Conservation (phyloP, 37 sponge, comb jelly and placozoan genomes). For the Ianthella basta region DNA sequence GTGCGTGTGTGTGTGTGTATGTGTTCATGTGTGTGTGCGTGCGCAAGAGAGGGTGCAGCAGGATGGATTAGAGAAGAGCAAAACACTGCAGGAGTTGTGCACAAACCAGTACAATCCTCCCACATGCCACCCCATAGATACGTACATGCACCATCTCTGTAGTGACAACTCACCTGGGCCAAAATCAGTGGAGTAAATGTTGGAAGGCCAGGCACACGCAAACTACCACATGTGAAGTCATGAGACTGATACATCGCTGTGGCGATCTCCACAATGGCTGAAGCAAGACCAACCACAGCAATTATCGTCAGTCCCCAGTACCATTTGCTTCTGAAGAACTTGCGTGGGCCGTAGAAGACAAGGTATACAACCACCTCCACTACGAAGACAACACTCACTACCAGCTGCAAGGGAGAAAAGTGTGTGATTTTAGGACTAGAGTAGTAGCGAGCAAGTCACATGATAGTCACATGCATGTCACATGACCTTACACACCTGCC, state of each 20-base stretch:
- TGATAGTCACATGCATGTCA: constrained; percentile 10
- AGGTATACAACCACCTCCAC: constrained; percentile 43
- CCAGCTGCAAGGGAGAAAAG: not conserved
- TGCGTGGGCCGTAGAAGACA: constrained; percentile 2
- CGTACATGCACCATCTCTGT: not conserved
- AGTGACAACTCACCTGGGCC: not conserved
- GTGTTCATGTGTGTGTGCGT: no score
- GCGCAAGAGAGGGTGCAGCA: no score
- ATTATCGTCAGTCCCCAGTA: constrained; percentile 48
- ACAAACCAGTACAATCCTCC: no score
- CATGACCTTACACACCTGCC: constrained; percentile 30
- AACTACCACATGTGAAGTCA: not conserved
- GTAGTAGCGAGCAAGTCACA: not conserved
- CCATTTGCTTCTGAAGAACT: constrained; percentile 26
- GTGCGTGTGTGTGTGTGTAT: no score
- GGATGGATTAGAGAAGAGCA: no score
- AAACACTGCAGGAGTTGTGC: not conserved
- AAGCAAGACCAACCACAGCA: constrained; percentile 44
- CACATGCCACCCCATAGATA: no score
- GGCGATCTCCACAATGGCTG: constrained; percentile 30
- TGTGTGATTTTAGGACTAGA: not conserved
- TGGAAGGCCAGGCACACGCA: constrained; percentile 7
- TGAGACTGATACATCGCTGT: no score
- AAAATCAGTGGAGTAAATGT: not conserved
- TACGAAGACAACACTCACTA: constrained; percentile 51